Conservation (phyloP, 2,888 invertebrate species). For the Fragum whitleyi region DNA sequence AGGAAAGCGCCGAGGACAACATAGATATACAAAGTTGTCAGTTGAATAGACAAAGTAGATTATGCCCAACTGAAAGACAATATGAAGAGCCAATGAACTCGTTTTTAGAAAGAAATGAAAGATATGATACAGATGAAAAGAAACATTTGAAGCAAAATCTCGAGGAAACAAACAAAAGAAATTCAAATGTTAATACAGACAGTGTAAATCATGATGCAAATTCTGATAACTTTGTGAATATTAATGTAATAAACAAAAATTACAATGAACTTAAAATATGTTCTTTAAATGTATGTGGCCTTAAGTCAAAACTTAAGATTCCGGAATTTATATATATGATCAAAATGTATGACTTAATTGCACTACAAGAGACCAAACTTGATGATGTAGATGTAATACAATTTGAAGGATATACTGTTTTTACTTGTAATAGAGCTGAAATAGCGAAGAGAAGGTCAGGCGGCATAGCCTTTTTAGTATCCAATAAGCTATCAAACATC, state of each 20-base stretch:
- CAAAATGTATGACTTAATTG: neutral
- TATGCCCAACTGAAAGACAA: too few species aligned
- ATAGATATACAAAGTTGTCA: too few species aligned
- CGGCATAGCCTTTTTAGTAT: neutral
- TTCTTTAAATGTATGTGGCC: neutral
- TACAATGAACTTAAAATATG: neutral
- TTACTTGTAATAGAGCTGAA: neutral
- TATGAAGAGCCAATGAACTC: too few species aligned
- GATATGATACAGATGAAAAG: too few species aligned
- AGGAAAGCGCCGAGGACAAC: too few species aligned
- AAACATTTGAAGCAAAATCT: neutral
- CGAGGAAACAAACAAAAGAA: neutral
- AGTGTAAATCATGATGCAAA: neutral
- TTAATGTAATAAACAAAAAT: neutral
- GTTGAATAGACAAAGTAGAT: too few species aligned
- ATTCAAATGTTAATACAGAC: neutral
- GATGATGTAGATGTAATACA: neutral
- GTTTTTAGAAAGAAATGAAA: too few species aligned
- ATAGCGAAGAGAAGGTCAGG: neutral
- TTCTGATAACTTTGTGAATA: neutral
- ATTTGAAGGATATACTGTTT: neutral
- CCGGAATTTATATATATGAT: neutral
- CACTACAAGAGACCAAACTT: neutral
- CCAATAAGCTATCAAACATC: neutral
- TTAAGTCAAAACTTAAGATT: neutral